These are phyloP conservation scores for Mormyrops attenuatus DNA, from an alignment of 2,797 vertebrate genomes.

Conservation along the genomic window DNA sequence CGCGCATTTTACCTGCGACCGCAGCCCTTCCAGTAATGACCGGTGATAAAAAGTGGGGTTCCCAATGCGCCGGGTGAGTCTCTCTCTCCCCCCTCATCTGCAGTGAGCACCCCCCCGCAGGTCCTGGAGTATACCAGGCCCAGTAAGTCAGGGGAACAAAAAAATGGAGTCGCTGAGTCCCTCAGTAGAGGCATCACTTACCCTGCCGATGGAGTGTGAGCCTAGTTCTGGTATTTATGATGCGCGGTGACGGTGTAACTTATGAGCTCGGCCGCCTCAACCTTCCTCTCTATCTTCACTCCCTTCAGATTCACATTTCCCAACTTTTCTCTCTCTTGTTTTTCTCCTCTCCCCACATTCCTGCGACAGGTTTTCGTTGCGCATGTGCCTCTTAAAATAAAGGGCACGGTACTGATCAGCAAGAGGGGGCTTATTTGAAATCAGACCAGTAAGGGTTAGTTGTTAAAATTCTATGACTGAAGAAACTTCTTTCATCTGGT, in stretches of 20 bases:
- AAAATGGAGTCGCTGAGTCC: slow-evolving; percentile 11
- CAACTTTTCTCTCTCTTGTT: slow-evolving; percentile 7
- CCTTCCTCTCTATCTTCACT: slow-evolving; percentile 57
- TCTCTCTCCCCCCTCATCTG: not conserved
- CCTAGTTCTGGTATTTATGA: slow-evolving; percentile 61
- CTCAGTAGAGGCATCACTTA: slow-evolving; percentile 52
- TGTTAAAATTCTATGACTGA: not conserved
- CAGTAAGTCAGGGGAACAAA: not conserved
- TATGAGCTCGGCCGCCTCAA: slow-evolving; percentile 54
- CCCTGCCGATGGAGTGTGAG: slow-evolving; percentile 47
- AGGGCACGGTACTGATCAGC: not conserved
- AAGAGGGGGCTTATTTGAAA: no score
- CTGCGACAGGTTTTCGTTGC: slow-evolving; percentile 37
- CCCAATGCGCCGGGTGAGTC: not conserved
- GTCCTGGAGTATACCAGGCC: not conserved
- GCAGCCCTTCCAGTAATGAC: not conserved
- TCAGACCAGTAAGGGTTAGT: not conserved
- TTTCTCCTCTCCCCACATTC: slow-evolving; percentile 11
- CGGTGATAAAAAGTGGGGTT: not conserved
- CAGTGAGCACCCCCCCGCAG: not conserved
- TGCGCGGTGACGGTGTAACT: slow-evolving; percentile 52
- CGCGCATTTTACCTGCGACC: not conserved
- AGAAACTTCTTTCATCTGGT: not conserved
- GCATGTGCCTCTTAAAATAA: not conserved
- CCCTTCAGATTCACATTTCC: slow-evolving; percentile 57